Evolutionary conservation across 2,888 invertebrate genomes (phyloP).

Genomic region (Ptychoptera albimana): DNA sequence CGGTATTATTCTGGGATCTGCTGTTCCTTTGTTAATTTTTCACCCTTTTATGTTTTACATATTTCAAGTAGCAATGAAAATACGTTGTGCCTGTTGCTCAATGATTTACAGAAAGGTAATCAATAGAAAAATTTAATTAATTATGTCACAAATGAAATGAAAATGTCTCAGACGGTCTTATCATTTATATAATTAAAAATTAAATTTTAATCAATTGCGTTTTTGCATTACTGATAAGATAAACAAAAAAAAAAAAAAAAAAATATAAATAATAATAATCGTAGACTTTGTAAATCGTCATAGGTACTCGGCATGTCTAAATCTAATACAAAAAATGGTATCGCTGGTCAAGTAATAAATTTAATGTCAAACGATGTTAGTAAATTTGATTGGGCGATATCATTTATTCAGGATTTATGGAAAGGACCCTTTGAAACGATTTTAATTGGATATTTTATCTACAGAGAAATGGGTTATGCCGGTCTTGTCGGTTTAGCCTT

Average conservation of each 20-base stretch:
- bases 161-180: neutral
- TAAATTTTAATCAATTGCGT: neutral
- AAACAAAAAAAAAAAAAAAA: no score
- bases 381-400: constrained; percentile 64
- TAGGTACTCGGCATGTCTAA: constrained; percentile 7
- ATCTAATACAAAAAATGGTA: constrained; percentile 5
- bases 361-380: constrained; percentile 76
- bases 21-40: constrained; percentile 15
- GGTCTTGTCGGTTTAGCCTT: constrained; percentile 42
- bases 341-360: constrained; percentile 38
- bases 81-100: constrained; percentile 48
- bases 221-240: neutral
- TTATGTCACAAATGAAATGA: neutral
- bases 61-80: constrained; percentile 48
- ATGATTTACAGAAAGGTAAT: constrained; percentile 43
- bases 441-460: constrained; percentile 60
- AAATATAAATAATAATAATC: neutral
- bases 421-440: constrained; percentile 66
- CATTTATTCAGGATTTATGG: constrained; percentile 71
- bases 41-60: constrained; percentile 48
- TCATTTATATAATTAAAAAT: neutral
- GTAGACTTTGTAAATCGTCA: neutral
- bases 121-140: neutral
- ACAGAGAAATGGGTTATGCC: constrained; percentile 38
- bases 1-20: constrained; percentile 32